phyloP scores from a whole-genome alignment of 2,888 invertebrate genomes.

The Hololepta plana region DNA sequence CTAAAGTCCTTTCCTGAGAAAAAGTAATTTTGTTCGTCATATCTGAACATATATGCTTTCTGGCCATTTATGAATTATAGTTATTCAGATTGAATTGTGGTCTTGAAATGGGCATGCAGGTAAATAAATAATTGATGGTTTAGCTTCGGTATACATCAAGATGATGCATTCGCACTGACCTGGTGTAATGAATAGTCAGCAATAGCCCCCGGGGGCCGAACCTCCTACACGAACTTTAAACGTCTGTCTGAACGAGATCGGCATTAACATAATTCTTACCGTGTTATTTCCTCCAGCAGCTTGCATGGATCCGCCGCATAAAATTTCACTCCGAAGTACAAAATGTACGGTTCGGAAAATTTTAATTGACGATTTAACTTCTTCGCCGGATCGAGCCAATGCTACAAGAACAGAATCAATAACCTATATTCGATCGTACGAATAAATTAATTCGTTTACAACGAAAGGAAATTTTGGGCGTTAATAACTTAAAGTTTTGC shows the following conservation, averaged over 20 bases:
- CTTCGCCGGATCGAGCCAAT: constrained; percentile 88
- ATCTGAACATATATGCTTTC: no score
- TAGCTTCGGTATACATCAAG: constrained; percentile 11
- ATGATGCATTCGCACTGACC: constrained; percentile 9
- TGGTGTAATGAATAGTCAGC: constrained; percentile 12
- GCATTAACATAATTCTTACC: constrained; percentile 35
- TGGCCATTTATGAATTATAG: no score
- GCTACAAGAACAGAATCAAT: constrained; percentile 36
- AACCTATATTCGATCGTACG: no score
- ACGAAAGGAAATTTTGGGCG: no score
- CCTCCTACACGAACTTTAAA: constrained; percentile 12
- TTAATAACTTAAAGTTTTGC: no score
- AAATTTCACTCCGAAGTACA: constrained; percentile 94
- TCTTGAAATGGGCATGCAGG: constrained; percentile 11
- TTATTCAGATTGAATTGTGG: no score
- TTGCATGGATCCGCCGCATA: constrained; percentile 96
- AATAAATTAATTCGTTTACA: no score
- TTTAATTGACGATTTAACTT: constrained; percentile 77
- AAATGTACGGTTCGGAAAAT: constrained; percentile 46
- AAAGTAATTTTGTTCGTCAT: no score
- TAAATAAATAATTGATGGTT: constrained; percentile 18
- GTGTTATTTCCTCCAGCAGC: constrained; percentile 86
- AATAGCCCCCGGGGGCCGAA: constrained; percentile 10
- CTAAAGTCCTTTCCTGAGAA: no score
- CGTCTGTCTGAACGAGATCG: constrained; percentile 11